Base-by-base conservation (phyloP, 2,888 invertebrate genomes). In the Bombylius discolor region DNA sequence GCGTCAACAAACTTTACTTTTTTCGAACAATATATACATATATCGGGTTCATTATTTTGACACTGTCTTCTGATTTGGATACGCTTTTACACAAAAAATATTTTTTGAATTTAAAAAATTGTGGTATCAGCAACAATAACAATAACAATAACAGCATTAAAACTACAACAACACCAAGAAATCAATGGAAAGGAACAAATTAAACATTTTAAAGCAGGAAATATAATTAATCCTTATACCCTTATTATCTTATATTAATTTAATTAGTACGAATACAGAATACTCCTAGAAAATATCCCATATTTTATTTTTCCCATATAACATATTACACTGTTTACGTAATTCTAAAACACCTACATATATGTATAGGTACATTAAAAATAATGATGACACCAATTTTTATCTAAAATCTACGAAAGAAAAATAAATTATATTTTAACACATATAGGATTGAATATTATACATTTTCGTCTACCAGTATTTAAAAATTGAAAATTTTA, bases 401-500 rank as follows among this genome's bases (percentile, higher is more conserved):
- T 23, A 23, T 23, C 23, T 23, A 49, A 49, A 33, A 14, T 36
- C 1, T 5, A 14, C 34, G 8, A 5, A 36, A 36, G 1, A 36
- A 5, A 36, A 36, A 36, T 36, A 36, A 7, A 36, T 36, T 36
- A 36, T 8, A 36, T 36, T 7, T 7, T 36, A 36, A n/a, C 5
- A 14, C 13, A 45, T 53, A 71, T 73, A 71, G 72, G 72, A 73
- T 72, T 73, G 72, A 72, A 73, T 72, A 74, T 74, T 74, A 73
- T 74, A 74, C 74, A 74, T 74, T 74, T 74, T 73, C 74, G 74
- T 74, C 70, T 74, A 74, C 74, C 70, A 62, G 64, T 64, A 64
- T 63, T 63, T 63, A 52, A 55, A 48, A 11, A 42, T 42, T 42
- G 23, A 23, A 23, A 23, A 23, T 23, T 23, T 23, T 23, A 23